Evolutionary conservation across 2,888 invertebrate genomes (phyloP).

Genomic region (Anthoptus insignis): DNA sequence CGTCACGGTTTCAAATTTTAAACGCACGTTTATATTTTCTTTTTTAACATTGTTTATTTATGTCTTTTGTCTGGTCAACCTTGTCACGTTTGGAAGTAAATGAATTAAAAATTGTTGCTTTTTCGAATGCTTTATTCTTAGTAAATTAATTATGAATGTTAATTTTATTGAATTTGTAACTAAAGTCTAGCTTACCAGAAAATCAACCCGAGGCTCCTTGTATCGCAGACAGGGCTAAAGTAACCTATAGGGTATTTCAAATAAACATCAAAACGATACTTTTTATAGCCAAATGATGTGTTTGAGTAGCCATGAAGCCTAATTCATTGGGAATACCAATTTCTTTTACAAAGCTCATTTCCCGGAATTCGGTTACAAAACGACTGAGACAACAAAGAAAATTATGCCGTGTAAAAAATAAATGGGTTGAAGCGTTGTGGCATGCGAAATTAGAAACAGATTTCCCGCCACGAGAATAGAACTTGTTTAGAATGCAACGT

Average conservation of each 20-base stretch:
- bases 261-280: constrained; percentile 74
- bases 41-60: background rate
- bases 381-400: constrained; percentile 83
- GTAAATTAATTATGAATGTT: no score
- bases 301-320: constrained; percentile 50
- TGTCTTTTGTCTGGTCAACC: background rate
- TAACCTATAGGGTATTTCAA: no score
- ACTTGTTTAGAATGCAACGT: background rate
- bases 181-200: no score
- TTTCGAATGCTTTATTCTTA: no score
- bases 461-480: background rate
- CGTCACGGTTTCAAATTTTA: constrained; percentile 32
- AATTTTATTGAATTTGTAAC: no score
- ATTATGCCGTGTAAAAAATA: constrained; percentile 85
- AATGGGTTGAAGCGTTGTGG: constrained; percentile 80
- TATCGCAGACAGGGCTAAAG: no score
- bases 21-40: constrained; percentile 11
- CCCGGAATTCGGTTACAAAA: constrained; percentile 84
- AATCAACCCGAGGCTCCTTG: no score
- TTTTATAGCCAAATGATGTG: constrained; percentile 57
- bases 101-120: background rate
- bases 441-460: constrained; percentile 78
- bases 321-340: constrained; percentile 84
- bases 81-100: no score
- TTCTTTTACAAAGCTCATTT: constrained; percentile 81